Conservation (phyloP, 2,888 invertebrate genomes). For the Oscheius onirici region DNA sequence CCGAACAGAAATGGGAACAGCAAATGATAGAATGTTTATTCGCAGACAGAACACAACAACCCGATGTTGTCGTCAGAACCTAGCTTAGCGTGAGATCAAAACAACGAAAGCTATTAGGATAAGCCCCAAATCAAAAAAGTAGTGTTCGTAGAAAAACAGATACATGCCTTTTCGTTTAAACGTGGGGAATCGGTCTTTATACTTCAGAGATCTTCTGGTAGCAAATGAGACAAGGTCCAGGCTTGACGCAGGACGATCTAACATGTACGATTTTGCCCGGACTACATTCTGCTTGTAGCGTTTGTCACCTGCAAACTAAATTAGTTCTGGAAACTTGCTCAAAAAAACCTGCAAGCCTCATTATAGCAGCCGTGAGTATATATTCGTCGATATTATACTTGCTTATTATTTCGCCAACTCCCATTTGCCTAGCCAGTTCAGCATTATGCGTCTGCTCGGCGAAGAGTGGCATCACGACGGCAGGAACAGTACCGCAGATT, state of each 20-base stretch:
- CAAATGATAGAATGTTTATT: slow-evolving; percentile 1
- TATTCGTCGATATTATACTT: slow-evolving; percentile 20
- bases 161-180: slow-evolving; percentile 36
- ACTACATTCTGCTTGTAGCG: slow-evolving; percentile 33
- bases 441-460: slow-evolving; percentile 57
- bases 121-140: neutral
- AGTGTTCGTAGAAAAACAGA: slow-evolving; percentile 1
- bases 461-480: slow-evolving; percentile 54
- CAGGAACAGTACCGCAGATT: slow-evolving; percentile 48
- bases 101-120: neutral
- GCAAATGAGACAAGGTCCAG: slow-evolving; percentile 40
- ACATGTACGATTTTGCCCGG: slow-evolving; percentile 31
- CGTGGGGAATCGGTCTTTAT: slow-evolving; percentile 9
- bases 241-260: slow-evolving; percentile 45
- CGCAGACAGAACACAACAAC: neutral
- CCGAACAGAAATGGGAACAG: neutral
- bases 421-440: slow-evolving; percentile 39
- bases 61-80: neutral
- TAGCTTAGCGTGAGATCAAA: slow-evolving; percentile 12
- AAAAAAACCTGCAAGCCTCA: slow-evolving; percentile 1
- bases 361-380: neutral
- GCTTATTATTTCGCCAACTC: slow-evolving; percentile 30
- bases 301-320: slow-evolving; percentile 27
- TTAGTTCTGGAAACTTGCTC: neutral
- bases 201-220: slow-evolving; percentile 34